Evolutionary conservation across 2,797 vertebrate species (phyloP).

Genomic region (Silurus lanzhouensis): DNA sequence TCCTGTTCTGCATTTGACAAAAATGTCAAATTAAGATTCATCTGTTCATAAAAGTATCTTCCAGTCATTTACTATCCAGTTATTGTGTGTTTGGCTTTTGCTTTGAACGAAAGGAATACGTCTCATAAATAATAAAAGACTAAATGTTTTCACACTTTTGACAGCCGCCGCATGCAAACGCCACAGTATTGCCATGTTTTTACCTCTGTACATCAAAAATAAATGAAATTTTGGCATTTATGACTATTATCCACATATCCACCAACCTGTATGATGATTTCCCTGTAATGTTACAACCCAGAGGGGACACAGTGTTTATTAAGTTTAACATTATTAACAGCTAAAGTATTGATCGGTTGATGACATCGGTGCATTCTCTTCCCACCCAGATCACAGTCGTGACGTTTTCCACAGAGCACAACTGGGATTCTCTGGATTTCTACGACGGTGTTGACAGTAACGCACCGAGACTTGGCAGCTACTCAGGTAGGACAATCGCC

Average conservation of each 20-base stretch:
- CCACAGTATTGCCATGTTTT: background rate
- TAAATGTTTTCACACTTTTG: too few species aligned
- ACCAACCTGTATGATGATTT: too few species aligned
- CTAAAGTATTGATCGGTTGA: background rate
- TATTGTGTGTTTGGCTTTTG: too few species aligned
- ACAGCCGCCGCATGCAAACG: too few species aligned
- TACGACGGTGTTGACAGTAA: constrained; percentile 93
- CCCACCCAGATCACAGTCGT: constrained; percentile 87
- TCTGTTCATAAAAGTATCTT: too few species aligned
- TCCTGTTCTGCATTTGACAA: too few species aligned
- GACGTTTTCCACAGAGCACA: constrained; percentile 97
- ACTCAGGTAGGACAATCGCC: constrained; percentile 83
- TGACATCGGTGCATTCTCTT: background rate
- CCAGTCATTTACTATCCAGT: too few species aligned
- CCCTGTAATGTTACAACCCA: too few species aligned
- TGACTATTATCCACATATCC: background rate
- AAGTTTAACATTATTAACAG: background rate
- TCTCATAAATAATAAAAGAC: too few species aligned
- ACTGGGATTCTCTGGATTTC: constrained; percentile 98
- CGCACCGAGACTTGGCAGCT: constrained; percentile 93
- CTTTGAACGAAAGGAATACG: too few species aligned
- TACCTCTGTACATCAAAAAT: background rate
- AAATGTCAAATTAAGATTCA: too few species aligned
- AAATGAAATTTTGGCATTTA: background rate
- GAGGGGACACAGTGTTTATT: background rate